phyloP scores from a whole-genome alignment of 2,113 vertebrate genomes.

The Archilochus colubris region DNA sequence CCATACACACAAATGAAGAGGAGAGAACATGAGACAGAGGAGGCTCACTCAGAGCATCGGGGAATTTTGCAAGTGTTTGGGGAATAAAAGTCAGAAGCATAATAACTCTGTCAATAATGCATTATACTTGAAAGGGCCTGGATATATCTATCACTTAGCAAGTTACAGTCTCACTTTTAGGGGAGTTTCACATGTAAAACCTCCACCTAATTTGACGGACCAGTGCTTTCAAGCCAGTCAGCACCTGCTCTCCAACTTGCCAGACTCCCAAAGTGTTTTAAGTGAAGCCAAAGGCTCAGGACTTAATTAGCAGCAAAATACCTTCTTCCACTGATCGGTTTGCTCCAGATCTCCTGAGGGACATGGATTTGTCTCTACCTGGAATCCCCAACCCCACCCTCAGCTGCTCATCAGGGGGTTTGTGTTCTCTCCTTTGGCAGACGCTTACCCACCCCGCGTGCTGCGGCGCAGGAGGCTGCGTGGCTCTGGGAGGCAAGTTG shows the following conservation, averaged over 20 bases:
- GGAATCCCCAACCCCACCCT: constrained; percentile 68
- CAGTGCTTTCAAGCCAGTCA: constrained; percentile 75
- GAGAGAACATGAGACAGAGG: constrained; percentile 2
- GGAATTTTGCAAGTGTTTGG: neutral
- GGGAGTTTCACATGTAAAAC: constrained; percentile 43
- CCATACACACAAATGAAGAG: neutral
- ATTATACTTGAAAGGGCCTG: constrained; percentile 47
- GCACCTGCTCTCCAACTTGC: constrained; percentile 80
- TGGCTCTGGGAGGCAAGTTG: constrained; percentile 60
- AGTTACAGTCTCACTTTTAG: constrained; percentile 25
- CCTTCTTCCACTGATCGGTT: constrained; percentile 69
- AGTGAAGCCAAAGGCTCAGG: constrained; percentile 82
- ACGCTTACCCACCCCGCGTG: neutral
- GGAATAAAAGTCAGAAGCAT: constrained; percentile 13
- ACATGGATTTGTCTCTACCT: constrained; percentile 76
- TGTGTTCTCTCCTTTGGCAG: constrained; percentile 65
- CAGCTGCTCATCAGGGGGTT: constrained; percentile 57
- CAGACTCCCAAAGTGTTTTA: constrained; percentile 75
- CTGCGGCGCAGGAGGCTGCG: neutral
- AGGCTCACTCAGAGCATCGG: neutral
- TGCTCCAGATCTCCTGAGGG: constrained; percentile 74
- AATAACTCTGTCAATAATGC: constrained; percentile 40
- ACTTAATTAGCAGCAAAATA: constrained; percentile 81
- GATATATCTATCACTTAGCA: constrained; percentile 28
- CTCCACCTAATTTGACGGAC: constrained; percentile 70